Evolutionary conservation across 2,797 vertebrate species (phyloP).

Genomic region (Phylloscopus collybita): DNA sequence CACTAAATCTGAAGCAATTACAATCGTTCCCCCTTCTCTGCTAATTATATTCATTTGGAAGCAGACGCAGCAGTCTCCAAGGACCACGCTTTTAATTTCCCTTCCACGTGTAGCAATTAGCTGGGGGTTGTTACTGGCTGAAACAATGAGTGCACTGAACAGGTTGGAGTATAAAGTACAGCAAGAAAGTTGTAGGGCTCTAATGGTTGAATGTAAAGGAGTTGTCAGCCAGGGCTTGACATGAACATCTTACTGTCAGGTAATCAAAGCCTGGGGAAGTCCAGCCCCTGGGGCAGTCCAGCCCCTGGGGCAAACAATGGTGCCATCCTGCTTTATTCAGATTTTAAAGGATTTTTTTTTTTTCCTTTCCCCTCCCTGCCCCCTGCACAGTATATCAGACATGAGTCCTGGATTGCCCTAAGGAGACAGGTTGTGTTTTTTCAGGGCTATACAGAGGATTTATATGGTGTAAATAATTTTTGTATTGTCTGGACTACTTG

Average conservation of each 20-base stretch:
- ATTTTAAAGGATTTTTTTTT: background rate
- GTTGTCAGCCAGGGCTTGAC: slow-evolving; percentile 23
- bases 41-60: slow-evolving; percentile 71
- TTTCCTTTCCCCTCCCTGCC: too few relatives aligned
- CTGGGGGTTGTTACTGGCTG: slow-evolving; percentile 36
- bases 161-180: slow-evolving; percentile 35
- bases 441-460: background rate
- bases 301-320: background rate
- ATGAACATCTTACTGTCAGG: background rate
- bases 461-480: background rate
- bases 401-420: background rate
- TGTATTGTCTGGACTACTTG: background rate
- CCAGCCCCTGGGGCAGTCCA: background rate
- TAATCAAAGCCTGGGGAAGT: background rate
- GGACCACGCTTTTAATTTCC: slow-evolving; percentile 67
- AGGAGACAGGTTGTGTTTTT: background rate
- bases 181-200: slow-evolving; percentile 20
- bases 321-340: background rate
- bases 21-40: background rate
- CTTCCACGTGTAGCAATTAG: slow-evolving; percentile 54
- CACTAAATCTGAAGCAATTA: slow-evolving; percentile 12
- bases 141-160: slow-evolving; percentile 32
- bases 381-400: background rate
- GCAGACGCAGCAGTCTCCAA: slow-evolving; percentile 31
- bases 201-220: background rate